Evolutionary conservation across 2,888 invertebrate genomes (phyloP).

Genomic region (Laothoe populi): DNA sequence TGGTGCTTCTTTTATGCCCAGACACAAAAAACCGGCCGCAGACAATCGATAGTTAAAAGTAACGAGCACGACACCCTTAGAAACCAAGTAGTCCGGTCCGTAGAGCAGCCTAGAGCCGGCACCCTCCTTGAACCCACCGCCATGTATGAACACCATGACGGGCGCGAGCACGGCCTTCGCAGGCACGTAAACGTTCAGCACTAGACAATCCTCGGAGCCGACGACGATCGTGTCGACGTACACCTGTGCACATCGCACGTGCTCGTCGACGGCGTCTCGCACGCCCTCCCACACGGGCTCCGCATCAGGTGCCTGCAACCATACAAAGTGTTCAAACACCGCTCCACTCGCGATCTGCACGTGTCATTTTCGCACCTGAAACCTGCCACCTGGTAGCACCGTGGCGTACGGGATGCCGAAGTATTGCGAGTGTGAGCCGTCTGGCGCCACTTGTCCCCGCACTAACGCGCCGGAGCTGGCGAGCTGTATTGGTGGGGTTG

Average conservation of each 20-base stretch:
- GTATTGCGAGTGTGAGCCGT: conserved; percentile 40
- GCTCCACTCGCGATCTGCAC: background rate
- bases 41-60: conserved; percentile 52
- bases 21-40: conserved; percentile 48
- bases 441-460: conserved; percentile 38
- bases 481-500: conserved; percentile 31
- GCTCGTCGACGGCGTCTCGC: conserved; percentile 38
- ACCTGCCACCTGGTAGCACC: conserved; percentile 35
- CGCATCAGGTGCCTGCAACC: conserved; percentile 29
- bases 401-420: conserved; percentile 47
- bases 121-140: conserved; percentile 46
- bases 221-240: conserved; percentile 29
- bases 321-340: background rate
- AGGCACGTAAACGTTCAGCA: conserved; percentile 43
- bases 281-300: conserved; percentile 39
- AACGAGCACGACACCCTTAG: conserved; percentile 40
- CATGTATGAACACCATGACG: conserved; percentile 51
- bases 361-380: conserved; percentile 32
- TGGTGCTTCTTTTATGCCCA: conserved; percentile 51
- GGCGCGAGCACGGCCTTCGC: conserved; percentile 27
- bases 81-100: conserved; percentile 40
- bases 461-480: conserved; percentile 34
- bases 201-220: conserved; percentile 45
- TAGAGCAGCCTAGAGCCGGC: conserved; percentile 34
- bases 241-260: conserved; percentile 37